phyloP scores from a whole-genome alignment of 2,888 invertebrate species.

The Tetragonisca angustula region DNA sequence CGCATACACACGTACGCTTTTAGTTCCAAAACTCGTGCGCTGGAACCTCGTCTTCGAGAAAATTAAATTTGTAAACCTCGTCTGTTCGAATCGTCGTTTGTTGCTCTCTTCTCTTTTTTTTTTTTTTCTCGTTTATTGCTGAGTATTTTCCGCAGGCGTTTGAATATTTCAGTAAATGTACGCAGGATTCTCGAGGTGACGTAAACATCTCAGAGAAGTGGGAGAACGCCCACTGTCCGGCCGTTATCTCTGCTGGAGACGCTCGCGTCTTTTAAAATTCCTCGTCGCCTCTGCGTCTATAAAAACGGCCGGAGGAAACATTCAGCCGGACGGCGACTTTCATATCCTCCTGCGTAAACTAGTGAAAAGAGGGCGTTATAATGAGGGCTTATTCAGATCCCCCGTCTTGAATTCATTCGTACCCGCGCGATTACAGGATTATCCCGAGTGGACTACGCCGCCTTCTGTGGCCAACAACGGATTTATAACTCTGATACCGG shows the following conservation, averaged over 20 bases:
- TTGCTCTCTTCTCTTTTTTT: no score
- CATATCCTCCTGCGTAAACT: conserved; percentile 9
- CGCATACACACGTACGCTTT: no score
- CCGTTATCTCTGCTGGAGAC: neutral
- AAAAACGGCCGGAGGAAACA: neutral
- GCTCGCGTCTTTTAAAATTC: neutral
- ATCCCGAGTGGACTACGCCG: conserved; percentile 52
- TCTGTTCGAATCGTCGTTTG: no score
- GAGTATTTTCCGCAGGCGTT: neutral
- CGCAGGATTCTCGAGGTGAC: neutral
- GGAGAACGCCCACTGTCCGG: neutral
- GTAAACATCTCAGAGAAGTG: neutral
- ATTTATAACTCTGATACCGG: conserved; percentile 68
- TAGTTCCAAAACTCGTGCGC: no score
- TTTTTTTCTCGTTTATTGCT: no score
- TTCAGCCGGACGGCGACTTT: neutral
- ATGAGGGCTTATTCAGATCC: conserved; percentile 49
- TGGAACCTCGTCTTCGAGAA: no score
- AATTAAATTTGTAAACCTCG: no score
- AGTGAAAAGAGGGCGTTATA: conserved; percentile 35
- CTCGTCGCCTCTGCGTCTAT: neutral
- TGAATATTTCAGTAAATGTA: neutral
- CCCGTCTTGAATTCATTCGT: conserved; percentile 60
- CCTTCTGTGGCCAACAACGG: conserved; percentile 62
- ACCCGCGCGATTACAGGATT: conserved; percentile 64